Base-by-base conservation (phyloP, 2,888 invertebrate genomes). In the Mycalesis mineus region DNA sequence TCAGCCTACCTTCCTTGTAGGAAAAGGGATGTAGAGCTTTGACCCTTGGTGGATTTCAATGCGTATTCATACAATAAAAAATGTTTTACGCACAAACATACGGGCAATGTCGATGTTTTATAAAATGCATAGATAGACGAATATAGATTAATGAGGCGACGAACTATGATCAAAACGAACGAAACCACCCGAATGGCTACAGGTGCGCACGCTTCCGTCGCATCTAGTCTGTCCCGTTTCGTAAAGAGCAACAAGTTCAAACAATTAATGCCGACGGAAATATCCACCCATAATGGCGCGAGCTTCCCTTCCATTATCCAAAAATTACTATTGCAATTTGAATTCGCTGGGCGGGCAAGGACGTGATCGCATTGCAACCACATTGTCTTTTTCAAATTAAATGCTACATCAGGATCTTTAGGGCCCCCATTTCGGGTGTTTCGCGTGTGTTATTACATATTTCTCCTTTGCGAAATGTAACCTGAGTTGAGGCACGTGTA, bases 361-460 rank as follows among this genome's bases (percentile, higher is more conserved):
- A 81, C 84, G 80, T 81, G 84, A 82, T 83, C 78, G 73, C 68
- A 71, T 80, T 79, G 73, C 74, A 74, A 60, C 71, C 60, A 65
- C 67, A 81, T 87, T 87, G 88, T 88, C 86, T 88, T 85, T 78
- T 79, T 73, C 67, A 81, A 85, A 88, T 86, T 84, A 85, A 88
- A 82, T 77, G 79, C 73, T 70, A 65, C 71, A 67, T 64, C 66
- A 66, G 73, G 69, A 68, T 77, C 73, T 74, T 78, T 80, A 68
- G 75, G 74, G 68, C 69, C 77, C 76, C 75, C 68, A 73, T 78
- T 82, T 68, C 22, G 69, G 66, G 62, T 67, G 68, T 75, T 77
- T 77, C 71, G 70, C 69, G 68, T 74, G 67, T 70, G 74, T 78
- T 79, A 80, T 84, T 84, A 78, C 75, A 39, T 57, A 33, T 77